phyloP scores from a whole-genome alignment of 1,140 invertebrate genomes.

The Pentalonia nigronervosa region DNA sequence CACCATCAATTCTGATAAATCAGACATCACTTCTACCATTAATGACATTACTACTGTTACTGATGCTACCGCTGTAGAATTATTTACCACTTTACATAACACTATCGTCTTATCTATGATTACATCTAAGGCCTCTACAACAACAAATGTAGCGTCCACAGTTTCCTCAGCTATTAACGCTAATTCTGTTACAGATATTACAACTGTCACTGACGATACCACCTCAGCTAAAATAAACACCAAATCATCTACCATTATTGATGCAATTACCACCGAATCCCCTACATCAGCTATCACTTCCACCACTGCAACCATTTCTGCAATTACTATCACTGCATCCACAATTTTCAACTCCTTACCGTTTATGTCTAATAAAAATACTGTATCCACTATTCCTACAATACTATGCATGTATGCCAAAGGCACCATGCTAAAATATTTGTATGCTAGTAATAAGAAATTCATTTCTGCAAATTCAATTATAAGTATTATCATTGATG shows the following conservation, averaged over 20 bases:
- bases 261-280: not conserved
- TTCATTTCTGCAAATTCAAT: not conserved
- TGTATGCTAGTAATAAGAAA: not conserved
- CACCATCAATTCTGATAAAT: not conserved
- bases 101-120: too few relatives aligned
- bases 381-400: too few relatives aligned
- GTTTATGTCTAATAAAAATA: not conserved
- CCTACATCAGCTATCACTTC: not conserved
- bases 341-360: not conserved
- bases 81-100: not conserved
- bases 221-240: not conserved
- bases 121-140: too few relatives aligned
- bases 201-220: not conserved
- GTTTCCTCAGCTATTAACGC: not conserved
- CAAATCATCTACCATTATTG: not conserved
- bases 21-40: not conserved
- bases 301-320: not conserved
- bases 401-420: too few relatives aligned
- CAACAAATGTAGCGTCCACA: not conserved
- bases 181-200: not conserved
- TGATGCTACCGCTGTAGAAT: not conserved
- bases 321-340: not conserved
- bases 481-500: not conserved
- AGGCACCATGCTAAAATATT: too few relatives aligned
- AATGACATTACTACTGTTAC: not conserved